Percentiles rank a stretch among this genome's conserved stretches.
These are phyloP conservation scores for Malacoctenus gilli DNA, from an alignment of 2,797 vertebrate species.

Conservation along the genomic window DNA sequence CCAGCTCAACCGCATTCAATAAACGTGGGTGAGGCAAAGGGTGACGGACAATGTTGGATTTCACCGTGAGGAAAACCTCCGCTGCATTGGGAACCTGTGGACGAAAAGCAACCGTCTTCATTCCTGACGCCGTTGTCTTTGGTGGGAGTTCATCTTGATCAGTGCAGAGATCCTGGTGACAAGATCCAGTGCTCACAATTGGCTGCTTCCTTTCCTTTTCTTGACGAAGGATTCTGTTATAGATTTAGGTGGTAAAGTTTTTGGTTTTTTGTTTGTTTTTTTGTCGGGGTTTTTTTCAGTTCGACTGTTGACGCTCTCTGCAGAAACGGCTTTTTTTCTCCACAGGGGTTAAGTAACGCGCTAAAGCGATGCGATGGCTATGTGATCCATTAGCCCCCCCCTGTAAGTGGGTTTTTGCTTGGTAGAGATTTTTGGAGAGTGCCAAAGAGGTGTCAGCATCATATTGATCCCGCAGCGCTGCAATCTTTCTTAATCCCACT, in stretches of 20 bases:
- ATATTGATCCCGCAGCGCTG: slow-evolving; percentile 70
- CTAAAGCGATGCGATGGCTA: slow-evolving; percentile 42
- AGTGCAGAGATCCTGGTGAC: no score
- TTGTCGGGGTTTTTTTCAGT: slow-evolving; percentile 12
- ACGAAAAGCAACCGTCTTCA: slow-evolving; percentile 1
- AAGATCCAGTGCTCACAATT: no score
- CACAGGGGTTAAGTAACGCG: slow-evolving; percentile 31
- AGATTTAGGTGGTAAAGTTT: no score
- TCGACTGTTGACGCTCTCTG: slow-evolving; percentile 10
- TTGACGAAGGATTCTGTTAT: no score
- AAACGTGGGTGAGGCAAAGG: slow-evolving; percentile 53
- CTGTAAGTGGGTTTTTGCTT: slow-evolving; percentile 52
- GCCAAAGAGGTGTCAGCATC: slow-evolving; percentile 67
- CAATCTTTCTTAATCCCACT: slow-evolving; percentile 74
- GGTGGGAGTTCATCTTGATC: background rate
- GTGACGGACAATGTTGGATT: slow-evolving; percentile 40
- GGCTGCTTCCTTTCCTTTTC: no score
- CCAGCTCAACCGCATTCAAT: slow-evolving; percentile 62
- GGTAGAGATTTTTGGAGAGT: slow-evolving; percentile 58
- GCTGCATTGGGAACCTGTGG: background rate
- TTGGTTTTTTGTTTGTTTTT: background rate
- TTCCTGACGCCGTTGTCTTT: slow-evolving; percentile 11
- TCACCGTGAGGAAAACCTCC: slow-evolving; percentile 33
- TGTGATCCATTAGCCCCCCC: slow-evolving; percentile 51
- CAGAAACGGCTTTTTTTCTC: slow-evolving; percentile 20